Base-by-base conservation (phyloP, 2,797 vertebrate genomes). In the Chelon auratus region DNA sequence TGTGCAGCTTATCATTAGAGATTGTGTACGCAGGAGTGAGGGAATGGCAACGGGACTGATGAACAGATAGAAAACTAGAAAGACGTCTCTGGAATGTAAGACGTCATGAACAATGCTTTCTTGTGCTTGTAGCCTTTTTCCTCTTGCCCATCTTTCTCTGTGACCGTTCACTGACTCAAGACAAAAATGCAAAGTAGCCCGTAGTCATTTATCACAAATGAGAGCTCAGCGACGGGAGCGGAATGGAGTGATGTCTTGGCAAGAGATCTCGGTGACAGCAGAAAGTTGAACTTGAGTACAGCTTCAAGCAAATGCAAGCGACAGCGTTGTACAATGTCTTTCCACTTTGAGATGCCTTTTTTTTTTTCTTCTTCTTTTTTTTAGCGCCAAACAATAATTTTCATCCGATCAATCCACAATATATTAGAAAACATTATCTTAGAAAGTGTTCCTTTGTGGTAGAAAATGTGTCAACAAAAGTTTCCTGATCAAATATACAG, bases 191-290 rank as follows among this genome's bases (percentile, higher is more conserved):
- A 72, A 63, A 80, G 48, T 30, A 51, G 43, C 48, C 76, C 3
- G 40, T 22, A 50, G 78, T 65, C 53, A 65, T 80, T 86, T 76
- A 54, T 72, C 75, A 71, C 52, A 74, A 68, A 74, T 68, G 61
- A 61, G 48, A 55, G 40, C 60, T 37, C 12, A 18, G 36, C 76
- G 54, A 78, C 26, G 15, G 61, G 67, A 51, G 17, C 20, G 30
- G 17, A 47, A 22, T 8, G 1, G 37, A 42, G 10, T 17, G 47
- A 54, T 5, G 22, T 73, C 65, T 33, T 75, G 77, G 26, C 9
- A 24, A 63, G 54, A 65, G 56, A 80, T 62, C 24, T 62, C 71
- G 17, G 22, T 12, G 3, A 40, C 54, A 58, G 26, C 64, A 54
- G 9, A 61, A 68, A 67, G 66, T 77, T 82, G 51, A 82, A 26